These are phyloP conservation scores for Drosophila sordidapex DNA, from an alignment of 2,888 invertebrate genomes.

Conservation along the genomic window DNA sequence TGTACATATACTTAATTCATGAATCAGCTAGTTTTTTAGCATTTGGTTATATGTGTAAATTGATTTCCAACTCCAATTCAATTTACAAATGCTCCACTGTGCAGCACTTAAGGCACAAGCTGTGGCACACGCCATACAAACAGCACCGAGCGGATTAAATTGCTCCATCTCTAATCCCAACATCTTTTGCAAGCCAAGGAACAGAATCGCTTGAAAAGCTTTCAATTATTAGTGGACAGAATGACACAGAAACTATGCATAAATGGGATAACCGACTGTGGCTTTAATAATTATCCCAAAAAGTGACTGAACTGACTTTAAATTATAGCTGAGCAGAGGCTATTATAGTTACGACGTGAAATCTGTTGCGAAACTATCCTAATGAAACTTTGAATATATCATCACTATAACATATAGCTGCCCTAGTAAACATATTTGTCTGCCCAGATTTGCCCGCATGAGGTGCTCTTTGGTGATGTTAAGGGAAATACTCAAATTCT, in stretches of 20 bases:
- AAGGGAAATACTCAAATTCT: neutral
- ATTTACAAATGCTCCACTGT: slow-evolving; percentile 12
- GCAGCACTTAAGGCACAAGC: slow-evolving; percentile 7
- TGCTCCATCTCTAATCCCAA: slow-evolving; percentile 29
- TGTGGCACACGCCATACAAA: slow-evolving; percentile 8
- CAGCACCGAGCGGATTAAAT: slow-evolving; percentile 22
- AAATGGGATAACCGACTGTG: neutral
- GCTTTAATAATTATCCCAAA: neutral
- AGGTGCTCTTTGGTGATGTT: neutral
- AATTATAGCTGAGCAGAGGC: neutral
- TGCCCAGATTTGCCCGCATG: neutral
- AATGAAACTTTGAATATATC: neutral
- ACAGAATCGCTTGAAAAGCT: slow-evolving; percentile 59
- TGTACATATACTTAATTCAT: neutral
- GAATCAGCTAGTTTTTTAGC: neutral
- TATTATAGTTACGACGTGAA: neutral
- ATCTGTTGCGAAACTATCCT: neutral
- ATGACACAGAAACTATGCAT: neutral
- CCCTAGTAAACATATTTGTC: neutral
- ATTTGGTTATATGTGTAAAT: neutral
- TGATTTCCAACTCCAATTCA: neutral
- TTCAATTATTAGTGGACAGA: slow-evolving; percentile 54
- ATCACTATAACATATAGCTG: no score
- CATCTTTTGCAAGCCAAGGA: slow-evolving; percentile 29
- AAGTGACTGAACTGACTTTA: neutral